Conservation (phyloP, 2,113 vertebrate species). For the Marcusenius ussheri region DNA sequence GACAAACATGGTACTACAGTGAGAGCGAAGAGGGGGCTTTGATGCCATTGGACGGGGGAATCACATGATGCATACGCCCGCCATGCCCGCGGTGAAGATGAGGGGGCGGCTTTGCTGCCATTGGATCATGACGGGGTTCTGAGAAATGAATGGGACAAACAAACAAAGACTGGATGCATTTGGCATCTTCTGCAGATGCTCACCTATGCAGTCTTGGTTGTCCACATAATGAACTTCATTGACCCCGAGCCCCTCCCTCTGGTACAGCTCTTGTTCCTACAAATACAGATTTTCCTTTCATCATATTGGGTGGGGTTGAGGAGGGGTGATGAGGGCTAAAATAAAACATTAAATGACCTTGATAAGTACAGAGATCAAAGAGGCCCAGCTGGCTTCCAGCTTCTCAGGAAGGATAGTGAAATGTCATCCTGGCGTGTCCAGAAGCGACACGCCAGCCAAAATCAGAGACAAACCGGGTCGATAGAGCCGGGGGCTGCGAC, state of each 20-base stretch:
- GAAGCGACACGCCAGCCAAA: neutral
- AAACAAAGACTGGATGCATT: neutral
- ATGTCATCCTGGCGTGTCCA: neutral
- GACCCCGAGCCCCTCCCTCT: conserved; percentile 87
- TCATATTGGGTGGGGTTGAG: neutral
- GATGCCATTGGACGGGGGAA: neutral
- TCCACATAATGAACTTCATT: conserved; percentile 98
- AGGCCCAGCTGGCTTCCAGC: too few species aligned
- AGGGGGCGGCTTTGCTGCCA: too few species aligned
- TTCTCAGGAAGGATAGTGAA: neutral
- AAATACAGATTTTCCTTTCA: conserved; percentile 36
- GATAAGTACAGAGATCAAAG: neutral
- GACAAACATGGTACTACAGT: neutral
- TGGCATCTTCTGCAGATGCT: conserved; percentile 19
- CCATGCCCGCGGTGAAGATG: too few species aligned
- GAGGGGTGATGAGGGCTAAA: neutral
- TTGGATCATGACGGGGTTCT: neutral
- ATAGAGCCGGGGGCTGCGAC: neutral
- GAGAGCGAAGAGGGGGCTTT: neutral
- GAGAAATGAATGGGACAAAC: neutral
- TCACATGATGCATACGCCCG: neutral
- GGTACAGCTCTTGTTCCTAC: conserved; percentile 95
- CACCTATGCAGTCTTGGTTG: conserved; percentile 98
- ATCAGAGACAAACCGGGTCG: neutral
- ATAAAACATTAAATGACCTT: neutral